A percentile compares a stretch with the other conserved stretches of the same genome.
phyloP scores from a whole-genome alignment of 2,113 vertebrate genomes.

The Prunella himalayana region DNA sequence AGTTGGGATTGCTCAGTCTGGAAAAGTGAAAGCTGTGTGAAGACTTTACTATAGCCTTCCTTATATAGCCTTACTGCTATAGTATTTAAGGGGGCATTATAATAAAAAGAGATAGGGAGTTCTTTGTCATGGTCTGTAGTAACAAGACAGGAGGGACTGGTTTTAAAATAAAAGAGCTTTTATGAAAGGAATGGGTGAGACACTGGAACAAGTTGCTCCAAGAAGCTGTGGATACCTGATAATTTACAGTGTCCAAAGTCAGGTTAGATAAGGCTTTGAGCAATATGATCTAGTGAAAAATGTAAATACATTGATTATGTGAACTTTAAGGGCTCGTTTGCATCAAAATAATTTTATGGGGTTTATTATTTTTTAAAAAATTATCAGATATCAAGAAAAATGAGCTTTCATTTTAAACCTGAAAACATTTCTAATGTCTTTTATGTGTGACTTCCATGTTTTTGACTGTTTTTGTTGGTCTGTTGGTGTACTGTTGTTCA shows the following conservation, averaged over 20 bases:
- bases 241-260: neutral
- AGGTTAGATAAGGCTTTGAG: neutral
- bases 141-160: neutral
- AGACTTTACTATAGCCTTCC: neutral
- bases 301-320: neutral
- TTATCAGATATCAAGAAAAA: neutral
- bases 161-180: neutral
- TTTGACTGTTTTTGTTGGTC: neutral
- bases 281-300: neutral
- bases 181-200: neutral
- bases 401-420: neutral
- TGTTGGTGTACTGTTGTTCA: neutral
- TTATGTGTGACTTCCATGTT: neutral
- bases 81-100: neutral
- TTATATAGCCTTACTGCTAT: neutral
- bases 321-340: rapidly evolving
- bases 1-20: neutral
- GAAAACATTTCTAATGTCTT: neutral
- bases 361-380: neutral
- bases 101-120: neutral
- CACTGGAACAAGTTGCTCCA: neutral
- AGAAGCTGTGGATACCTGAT: neutral
- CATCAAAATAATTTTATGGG: neutral
- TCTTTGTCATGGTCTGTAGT: neutral
- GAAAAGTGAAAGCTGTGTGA: neutral